Conservation (phyloP, 2,888 invertebrate species). For the Leptinotarsa tumamoca region DNA sequence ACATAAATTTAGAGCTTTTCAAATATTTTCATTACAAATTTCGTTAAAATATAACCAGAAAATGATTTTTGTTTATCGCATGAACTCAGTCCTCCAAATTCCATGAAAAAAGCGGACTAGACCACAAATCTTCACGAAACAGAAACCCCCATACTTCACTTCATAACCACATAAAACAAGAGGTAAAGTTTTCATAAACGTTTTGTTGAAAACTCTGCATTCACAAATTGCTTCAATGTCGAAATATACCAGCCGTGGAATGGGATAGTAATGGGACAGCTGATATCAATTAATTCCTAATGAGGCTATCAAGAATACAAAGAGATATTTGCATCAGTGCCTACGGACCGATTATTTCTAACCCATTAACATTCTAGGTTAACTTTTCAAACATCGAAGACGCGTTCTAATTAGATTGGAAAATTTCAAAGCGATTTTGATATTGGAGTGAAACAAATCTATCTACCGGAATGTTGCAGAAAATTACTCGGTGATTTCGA, state of each 20-base stretch:
- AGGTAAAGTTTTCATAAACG: neutral
- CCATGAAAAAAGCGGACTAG: too few species aligned
- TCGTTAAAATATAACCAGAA: too few species aligned
- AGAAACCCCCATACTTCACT: too few species aligned
- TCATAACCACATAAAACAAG: neutral
- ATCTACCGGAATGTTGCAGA: neutral
- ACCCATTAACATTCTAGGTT: constrained; percentile 41
- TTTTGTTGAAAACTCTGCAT: neutral
- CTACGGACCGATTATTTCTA: constrained; percentile 42
- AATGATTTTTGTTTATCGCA: too few species aligned
- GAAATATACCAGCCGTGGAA: constrained; percentile 8
- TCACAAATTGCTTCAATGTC: neutral
- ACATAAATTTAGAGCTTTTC: too few species aligned
- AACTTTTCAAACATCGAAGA: constrained; percentile 37
- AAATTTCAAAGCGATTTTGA: constrained; percentile 31
- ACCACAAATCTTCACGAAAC: too few species aligned
- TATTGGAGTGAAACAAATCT: neutral
- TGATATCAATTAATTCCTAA: constrained; percentile 44
- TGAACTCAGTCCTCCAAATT: too few species aligned
- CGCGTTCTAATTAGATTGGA: constrained; percentile 31
- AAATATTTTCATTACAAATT: too few species aligned
- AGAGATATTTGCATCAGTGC: constrained; percentile 43
- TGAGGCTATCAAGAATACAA: constrained; percentile 47
- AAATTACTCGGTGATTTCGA: too few species aligned
- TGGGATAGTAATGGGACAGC: constrained; percentile 23